Percentiles rank a stretch among this genome's conserved stretches.
These are phyloP conservation scores for Gasterosteus aculeatus DNA, from an alignment of 2,113 vertebrate genomes.

Conservation along the genomic window DNA sequence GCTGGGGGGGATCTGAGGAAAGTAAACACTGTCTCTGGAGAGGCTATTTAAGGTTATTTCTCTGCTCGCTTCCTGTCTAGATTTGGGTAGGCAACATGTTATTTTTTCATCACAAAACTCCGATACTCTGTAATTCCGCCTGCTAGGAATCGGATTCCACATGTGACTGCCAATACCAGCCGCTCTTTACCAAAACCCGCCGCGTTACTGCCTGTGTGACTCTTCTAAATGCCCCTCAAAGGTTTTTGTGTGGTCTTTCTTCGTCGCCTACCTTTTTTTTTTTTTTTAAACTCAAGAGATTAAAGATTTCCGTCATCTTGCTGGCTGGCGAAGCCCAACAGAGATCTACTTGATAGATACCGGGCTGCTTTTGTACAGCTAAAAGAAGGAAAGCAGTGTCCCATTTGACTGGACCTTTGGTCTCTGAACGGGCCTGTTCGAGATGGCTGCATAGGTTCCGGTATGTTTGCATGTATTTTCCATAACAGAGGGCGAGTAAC, in stretches of 20 bases:
- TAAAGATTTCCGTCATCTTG: neutral
- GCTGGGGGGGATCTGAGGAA: constrained; percentile 38
- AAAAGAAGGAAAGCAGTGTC: neutral
- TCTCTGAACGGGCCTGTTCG: neutral
- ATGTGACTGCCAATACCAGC: constrained; percentile 28
- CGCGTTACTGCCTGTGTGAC: constrained; percentile 24
- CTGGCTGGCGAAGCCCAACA: constrained; percentile 2
- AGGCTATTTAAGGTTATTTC: constrained; percentile 56
- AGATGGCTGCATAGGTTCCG: neutral
- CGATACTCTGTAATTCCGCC: constrained; percentile 42
- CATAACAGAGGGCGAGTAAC: neutral
- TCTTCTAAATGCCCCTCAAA: constrained; percentile 54
- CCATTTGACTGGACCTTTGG: constrained; percentile 12
- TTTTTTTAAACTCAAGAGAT: constrained; percentile 20
- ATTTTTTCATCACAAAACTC: constrained; percentile 41
- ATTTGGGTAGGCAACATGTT: constrained; percentile 40
- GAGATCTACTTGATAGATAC: neutral
- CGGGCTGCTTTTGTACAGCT: neutral
- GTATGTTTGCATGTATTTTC: constrained; percentile 42
- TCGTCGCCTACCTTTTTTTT: neutral
- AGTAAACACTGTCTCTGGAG: constrained; percentile 56
- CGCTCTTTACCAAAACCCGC: constrained; percentile 33
- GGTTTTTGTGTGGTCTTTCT: constrained; percentile 30
- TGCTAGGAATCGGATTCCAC: constrained; percentile 8
- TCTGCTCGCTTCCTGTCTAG: constrained; percentile 55